phyloP scores from a whole-genome alignment of 2,888 invertebrate species.

The Homarus gammarus region DNA sequence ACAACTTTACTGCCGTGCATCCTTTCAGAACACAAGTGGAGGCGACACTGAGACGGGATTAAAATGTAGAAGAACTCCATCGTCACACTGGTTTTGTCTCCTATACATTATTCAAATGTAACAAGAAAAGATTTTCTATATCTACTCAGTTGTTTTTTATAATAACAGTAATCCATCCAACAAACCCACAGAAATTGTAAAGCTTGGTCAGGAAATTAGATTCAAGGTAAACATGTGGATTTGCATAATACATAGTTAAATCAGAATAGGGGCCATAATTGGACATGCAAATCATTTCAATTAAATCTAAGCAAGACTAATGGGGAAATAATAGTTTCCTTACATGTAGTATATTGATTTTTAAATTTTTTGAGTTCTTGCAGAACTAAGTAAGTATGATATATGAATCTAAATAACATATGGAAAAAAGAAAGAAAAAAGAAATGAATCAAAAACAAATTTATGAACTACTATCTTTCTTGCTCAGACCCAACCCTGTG shows the following conservation, averaged over 20 bases:
- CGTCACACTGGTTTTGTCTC: constrained; percentile 62
- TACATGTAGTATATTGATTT: neutral
- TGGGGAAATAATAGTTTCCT: constrained; percentile 17
- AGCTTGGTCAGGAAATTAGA: constrained; percentile 50
- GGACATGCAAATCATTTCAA: constrained; percentile 13
- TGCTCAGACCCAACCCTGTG: constrained; percentile 48
- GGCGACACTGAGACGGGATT: constrained; percentile 65
- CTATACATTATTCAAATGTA: constrained; percentile 71
- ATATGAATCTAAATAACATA: constrained; percentile 1
- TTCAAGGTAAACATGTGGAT: constrained; percentile 29
- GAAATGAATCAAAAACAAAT: neutral
- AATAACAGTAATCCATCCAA: constrained; percentile 69
- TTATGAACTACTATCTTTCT: constrained; percentile 18
- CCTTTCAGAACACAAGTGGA: constrained; percentile 40
- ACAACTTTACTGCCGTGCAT: constrained; percentile 54
- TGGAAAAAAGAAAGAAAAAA: neutral
- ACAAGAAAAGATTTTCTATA: constrained; percentile 69
- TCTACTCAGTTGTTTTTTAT: constrained; percentile 66
- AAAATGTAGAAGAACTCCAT: constrained; percentile 63
- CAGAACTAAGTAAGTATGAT: constrained; percentile 14
- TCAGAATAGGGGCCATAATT: constrained; percentile 8
- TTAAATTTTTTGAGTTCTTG: constrained; percentile 25
- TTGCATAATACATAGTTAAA: constrained; percentile 9
- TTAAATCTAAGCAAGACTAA: constrained; percentile 26
- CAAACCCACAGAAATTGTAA: constrained; percentile 54